These are phyloP conservation scores for Climacteris rufus DNA, from an alignment of 2,113 vertebrate species.

Conservation along the genomic window DNA sequence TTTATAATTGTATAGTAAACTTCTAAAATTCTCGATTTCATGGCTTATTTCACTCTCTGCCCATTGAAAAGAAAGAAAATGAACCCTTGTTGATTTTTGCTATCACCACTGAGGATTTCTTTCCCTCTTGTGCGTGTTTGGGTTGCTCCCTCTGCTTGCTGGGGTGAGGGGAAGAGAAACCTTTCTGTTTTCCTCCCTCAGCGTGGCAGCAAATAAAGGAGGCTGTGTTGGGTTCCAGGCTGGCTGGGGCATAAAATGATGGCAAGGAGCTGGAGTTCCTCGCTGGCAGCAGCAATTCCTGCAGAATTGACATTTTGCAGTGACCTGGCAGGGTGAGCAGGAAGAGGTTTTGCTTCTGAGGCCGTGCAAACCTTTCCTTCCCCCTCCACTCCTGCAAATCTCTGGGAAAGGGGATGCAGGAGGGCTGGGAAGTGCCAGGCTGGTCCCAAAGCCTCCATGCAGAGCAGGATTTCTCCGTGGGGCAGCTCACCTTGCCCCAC, in stretches of 20 bases:
- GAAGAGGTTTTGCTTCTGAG: not conserved
- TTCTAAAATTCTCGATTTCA: accelerated
- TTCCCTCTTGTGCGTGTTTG: not conserved
- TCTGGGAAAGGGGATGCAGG: not conserved
- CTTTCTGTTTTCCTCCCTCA: not conserved
- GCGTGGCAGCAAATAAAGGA: not conserved
- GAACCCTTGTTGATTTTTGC: accelerated
- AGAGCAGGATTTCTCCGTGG: not conserved
- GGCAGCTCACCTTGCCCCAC: accelerated
- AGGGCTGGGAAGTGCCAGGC: accelerated
- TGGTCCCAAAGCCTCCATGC: not conserved
- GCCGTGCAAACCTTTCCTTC: accelerated
- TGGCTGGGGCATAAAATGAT: not conserved
- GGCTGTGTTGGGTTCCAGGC: not conserved
- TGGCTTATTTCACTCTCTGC: not conserved
- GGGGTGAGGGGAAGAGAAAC: not conserved
- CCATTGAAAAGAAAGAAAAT: not conserved
- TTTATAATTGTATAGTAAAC: not conserved
- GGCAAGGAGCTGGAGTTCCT: not conserved
- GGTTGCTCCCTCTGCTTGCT: not conserved
- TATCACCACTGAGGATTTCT: not conserved
- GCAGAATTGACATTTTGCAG: not conserved
- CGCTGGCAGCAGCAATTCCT: not conserved
- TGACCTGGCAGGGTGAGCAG: not conserved
- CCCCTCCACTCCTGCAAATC: accelerated